Conservation (phyloP, 2,888 invertebrate genomes). For the Exephanes ischioxanthus region DNA sequence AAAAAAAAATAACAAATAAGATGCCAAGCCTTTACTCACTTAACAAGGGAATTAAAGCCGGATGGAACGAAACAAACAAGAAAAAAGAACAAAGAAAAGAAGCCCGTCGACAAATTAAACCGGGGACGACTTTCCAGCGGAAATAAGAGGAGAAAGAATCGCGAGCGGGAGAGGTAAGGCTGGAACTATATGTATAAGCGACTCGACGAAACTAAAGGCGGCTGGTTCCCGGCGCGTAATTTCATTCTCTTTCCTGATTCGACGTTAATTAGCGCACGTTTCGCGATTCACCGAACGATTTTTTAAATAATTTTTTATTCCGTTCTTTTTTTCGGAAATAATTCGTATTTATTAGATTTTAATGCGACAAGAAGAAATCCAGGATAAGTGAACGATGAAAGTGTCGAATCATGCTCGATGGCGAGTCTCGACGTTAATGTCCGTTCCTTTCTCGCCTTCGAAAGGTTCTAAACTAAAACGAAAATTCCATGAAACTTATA, state of each 20-base stretch:
- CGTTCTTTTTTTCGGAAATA: neutral
- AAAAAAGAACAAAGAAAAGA: conserved; percentile 26
- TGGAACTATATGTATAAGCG: conserved; percentile 11
- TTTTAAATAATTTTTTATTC: neutral
- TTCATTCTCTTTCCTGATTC: conserved; percentile 33
- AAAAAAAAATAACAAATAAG: conserved; percentile 61
- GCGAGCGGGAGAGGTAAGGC: conserved; percentile 10
- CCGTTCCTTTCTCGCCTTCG: too few species aligned
- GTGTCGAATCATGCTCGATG: neutral
- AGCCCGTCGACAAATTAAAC: conserved; percentile 62
- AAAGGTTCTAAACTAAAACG: neutral
- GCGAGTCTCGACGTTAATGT: too few species aligned
- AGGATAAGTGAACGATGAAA: neutral
- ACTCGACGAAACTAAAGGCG: conserved; percentile 16
- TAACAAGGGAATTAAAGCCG: conserved; percentile 67
- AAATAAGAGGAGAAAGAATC: conserved; percentile 44
- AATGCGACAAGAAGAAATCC: conserved; percentile 12
- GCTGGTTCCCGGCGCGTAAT: conserved; percentile 46
- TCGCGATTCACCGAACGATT: conserved; percentile 1
- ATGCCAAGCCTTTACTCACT: conserved; percentile 59
- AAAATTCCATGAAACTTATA: neutral
- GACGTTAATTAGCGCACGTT: conserved; percentile 44
- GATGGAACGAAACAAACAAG: conserved; percentile 29
- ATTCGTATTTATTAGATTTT: conserved; percentile 5
- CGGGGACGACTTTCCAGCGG: conserved; percentile 53